Percentiles rank a stretch among this genome's conserved stretches.
Evolutionary conservation across 2,113 vertebrate genomes (phyloP).

Genomic region (Melanotaenia duboulayi): DNA sequence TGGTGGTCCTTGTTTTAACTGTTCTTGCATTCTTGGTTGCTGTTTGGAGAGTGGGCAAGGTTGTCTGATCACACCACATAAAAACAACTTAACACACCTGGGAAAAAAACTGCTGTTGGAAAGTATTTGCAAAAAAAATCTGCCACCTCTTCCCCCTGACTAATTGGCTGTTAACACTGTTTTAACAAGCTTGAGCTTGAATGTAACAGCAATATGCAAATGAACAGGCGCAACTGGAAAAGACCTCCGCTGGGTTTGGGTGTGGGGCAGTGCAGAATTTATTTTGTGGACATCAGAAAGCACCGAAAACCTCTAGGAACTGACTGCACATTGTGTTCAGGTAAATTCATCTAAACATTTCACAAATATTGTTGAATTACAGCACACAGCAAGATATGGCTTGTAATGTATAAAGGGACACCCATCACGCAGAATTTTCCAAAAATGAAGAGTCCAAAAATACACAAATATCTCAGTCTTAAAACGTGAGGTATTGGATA

Average conservation of each 20-base stretch:
- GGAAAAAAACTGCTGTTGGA: slow-evolving; percentile 69
- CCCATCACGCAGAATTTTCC: not conserved
- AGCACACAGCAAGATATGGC: not conserved
- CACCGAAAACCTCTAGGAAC: not conserved
- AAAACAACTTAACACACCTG: slow-evolving; percentile 69
- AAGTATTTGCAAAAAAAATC: slow-evolving; percentile 62
- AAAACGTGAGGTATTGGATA: slow-evolving; percentile 30
- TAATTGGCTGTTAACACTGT: slow-evolving; percentile 78
- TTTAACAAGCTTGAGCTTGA: slow-evolving; percentile 64
- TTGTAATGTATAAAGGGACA: not conserved
- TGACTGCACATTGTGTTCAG: not conserved
- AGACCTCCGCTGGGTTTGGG: slow-evolving; percentile 29
- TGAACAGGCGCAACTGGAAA: slow-evolving; percentile 44
- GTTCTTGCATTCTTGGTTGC: slow-evolving; percentile 69
- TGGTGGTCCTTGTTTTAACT: slow-evolving; percentile 75
- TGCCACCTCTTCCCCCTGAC: slow-evolving; percentile 48
- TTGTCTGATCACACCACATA: slow-evolving; percentile 65
- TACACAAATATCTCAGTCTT: slow-evolving; percentile 25
- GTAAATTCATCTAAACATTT: not conserved
- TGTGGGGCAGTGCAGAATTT: slow-evolving; percentile 20
- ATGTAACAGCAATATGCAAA: slow-evolving; percentile 56
- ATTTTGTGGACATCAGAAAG: slow-evolving; percentile 9
- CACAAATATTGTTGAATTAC: not conserved
- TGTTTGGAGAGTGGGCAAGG: slow-evolving; percentile 70
- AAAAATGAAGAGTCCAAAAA: slow-evolving; percentile 18